Percentiles rank a stretch among this genome's conserved stretches.
Evolutionary conservation across 2,888 invertebrate genomes (phyloP).

Genomic region (Lottia scabra): DNA sequence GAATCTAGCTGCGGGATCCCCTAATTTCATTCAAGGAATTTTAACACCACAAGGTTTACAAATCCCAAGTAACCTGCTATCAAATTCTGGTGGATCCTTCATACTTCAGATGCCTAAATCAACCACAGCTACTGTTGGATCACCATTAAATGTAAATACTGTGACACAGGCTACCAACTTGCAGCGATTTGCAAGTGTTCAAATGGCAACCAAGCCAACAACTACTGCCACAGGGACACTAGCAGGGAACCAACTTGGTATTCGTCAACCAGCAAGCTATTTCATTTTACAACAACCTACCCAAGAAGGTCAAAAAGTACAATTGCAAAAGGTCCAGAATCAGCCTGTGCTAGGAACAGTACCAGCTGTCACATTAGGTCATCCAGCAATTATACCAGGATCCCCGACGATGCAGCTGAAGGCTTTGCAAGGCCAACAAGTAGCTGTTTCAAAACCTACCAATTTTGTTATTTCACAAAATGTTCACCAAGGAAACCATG

Average conservation of each 20-base stretch:
- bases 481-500: background rate
- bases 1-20: constrained; percentile 32
- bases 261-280: background rate
- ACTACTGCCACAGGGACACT: background rate
- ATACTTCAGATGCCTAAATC: background rate
- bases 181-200: background rate
- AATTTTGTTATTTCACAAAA: background rate
- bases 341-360: background rate
- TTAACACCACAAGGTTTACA: constrained; percentile 46
- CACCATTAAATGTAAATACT: background rate
- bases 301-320: background rate
- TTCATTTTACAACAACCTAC: background rate
- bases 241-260: background rate
- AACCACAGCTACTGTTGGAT: background rate
- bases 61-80: constrained; percentile 28
- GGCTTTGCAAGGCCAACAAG: background rate
- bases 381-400: background rate
- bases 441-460: background rate
- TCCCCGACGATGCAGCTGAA: background rate
- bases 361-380: background rate
- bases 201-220: background rate
- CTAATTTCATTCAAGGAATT: constrained; percentile 45
- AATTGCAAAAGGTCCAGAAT: background rate
- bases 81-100: constrained; percentile 7
- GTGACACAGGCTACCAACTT: background rate